Conservation (phyloP, 1,140 invertebrate genomes). For the Lutraria rhynchaena region DNA sequence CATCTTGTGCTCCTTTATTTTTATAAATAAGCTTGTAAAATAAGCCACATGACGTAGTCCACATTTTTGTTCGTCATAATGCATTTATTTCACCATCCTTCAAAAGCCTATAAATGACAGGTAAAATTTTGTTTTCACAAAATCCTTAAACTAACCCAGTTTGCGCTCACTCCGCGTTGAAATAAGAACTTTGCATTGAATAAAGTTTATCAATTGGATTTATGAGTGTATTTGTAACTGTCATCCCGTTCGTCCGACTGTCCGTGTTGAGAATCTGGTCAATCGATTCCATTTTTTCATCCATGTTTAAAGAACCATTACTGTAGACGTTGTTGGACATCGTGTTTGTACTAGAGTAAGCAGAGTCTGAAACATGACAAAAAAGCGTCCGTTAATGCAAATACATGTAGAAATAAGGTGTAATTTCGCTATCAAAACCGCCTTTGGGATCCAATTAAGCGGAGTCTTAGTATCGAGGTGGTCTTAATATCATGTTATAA, state of each 20-base stretch:
- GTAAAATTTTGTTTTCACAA: not conserved
- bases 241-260: constrained; percentile 42
- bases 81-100: not conserved
- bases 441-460: no score
- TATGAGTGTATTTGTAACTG: constrained; percentile 45
- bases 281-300: constrained; percentile 60
- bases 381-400: no score
- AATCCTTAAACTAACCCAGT: not conserved
- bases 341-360: constrained; percentile 52
- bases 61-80: no score
- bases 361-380: constrained; percentile 31
- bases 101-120: constrained; percentile 94
- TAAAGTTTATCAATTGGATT: constrained; percentile 69
- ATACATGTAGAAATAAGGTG: no score
- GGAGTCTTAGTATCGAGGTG: no score
- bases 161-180: constrained; percentile 58
- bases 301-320: constrained; percentile 45
- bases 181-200: constrained; percentile 68
- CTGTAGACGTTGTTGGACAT: constrained; percentile 41
- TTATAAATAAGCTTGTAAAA: not conserved
- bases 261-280: constrained; percentile 62
- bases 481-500: no score
- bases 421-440: no score
- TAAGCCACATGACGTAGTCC: not conserved
- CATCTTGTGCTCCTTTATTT: no score